Evolutionary conservation across 2,797 vertebrate species (phyloP), one percentile per base, ranked within the genome.

Genomic region (Pagetopsis macropterus): DNA sequence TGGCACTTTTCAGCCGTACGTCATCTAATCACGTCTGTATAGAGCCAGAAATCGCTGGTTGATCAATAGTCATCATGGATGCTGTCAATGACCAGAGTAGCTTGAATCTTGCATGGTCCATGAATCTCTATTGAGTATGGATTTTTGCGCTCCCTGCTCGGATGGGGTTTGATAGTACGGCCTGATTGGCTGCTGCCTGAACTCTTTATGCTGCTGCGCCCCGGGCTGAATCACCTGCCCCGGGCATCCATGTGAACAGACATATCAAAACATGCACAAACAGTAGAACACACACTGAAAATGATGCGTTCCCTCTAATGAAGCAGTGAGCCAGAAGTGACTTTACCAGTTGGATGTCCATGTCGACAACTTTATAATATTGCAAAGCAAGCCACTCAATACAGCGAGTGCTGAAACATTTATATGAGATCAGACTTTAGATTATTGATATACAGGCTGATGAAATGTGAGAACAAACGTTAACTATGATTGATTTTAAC

Each of bases 51-150:
- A 93, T 93, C 88, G 84, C 81, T 90, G 82, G 45, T 41, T 88
- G 83, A 93, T 94, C 92, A 91, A 93, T 92, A 92, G 83, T 91
- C 91, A 92, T 94, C 90, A 90, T 90, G 91, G 83, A 88, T 88
- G 83, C 85, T 83, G 87, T 91, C 91, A 77, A 91, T 92, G 89
- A 77, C 70, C 65, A 49, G 80, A 77, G 77, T 84, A 79, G 89
- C 81, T 89, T 88, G 89, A 89, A 87, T 92, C 89, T 88, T 90
- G 91, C 88, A 89, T 87, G 89, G 81, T 90, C 88, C 89, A 86
- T 90, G 92, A 93, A 91, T 91, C 90, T 91, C 91, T 91, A 89
- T 89, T 88, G 88, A 86, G 88, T 93, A 93, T 92, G 81, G 91
- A 94, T 92, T 86, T 84, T 83, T 85, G 71, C 81, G 19, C 82